Conservation (phyloP, 2,113 vertebrate genomes). For the Acanthisitta chloris region DNA sequence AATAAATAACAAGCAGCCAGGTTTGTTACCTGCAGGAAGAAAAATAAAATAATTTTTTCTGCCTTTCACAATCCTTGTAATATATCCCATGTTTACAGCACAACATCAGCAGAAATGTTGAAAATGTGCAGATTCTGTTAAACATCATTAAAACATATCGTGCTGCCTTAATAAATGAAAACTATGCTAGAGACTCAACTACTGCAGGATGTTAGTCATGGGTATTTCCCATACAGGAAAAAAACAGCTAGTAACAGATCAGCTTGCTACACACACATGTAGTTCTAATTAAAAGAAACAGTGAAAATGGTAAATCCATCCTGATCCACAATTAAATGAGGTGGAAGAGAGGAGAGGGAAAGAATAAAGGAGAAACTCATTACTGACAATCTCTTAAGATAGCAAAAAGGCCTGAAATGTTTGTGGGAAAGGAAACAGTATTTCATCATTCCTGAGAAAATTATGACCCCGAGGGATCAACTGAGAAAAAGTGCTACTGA, state of each 20-base stretch:
- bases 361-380: neutral
- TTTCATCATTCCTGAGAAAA: slow-evolving; percentile 16
- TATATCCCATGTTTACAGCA: neutral
- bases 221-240: neutral
- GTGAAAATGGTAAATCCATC: neutral
- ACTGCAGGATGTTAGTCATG: neutral
- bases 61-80: neutral
- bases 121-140: neutral
- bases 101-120: neutral
- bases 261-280: neutral
- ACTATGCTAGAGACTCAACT: neutral
- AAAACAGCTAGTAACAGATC: neutral
- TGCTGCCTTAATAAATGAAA: neutral
- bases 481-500: neutral
- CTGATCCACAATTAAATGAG: neutral
- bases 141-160: neutral
- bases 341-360: neutral
- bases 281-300: neutral
- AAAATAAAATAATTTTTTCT: neutral
- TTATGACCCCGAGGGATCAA: neutral
- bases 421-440: neutral
- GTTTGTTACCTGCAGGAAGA: neutral
- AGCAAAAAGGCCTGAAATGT: neutral
- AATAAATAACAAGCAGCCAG: neutral
- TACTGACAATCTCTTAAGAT: neutral